Conservation (phyloP, 2,797 vertebrate genomes). For the Chelmon rostratus region DNA sequence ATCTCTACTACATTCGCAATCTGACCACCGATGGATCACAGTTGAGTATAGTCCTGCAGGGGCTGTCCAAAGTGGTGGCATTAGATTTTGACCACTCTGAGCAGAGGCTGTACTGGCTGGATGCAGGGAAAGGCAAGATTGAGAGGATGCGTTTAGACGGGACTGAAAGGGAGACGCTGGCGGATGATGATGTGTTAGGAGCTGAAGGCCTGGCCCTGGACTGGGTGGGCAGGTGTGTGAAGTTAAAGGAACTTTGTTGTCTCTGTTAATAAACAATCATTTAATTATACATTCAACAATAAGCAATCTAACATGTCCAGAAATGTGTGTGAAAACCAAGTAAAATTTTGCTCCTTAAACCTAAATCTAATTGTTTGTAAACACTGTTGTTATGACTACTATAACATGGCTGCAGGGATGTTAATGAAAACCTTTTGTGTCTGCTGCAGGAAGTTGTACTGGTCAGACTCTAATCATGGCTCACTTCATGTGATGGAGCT, state of each 20-base stretch:
- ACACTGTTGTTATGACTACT: background rate
- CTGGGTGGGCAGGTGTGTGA: slow-evolving; percentile 85
- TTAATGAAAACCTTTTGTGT: slow-evolving; percentile 11
- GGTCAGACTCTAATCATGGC: slow-evolving; percentile 71
- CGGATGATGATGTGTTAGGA: slow-evolving; percentile 54
- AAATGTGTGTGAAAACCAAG: background rate
- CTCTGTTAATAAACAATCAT: background rate
- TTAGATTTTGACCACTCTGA: slow-evolving; percentile 82
- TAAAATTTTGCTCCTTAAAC: background rate
- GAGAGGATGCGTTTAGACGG: slow-evolving; percentile 84
- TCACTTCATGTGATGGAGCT: slow-evolving; percentile 85
- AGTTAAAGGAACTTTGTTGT: background rate
- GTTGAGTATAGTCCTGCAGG: slow-evolving; percentile 79
- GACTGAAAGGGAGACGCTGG: slow-evolving; percentile 76
- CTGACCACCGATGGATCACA: slow-evolving; percentile 81
- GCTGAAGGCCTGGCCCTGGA: slow-evolving; percentile 82
- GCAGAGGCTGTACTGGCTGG: slow-evolving; percentile 83
- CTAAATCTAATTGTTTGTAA: background rate
- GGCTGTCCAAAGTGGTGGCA: slow-evolving; percentile 75
- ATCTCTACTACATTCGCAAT: slow-evolving; percentile 86
- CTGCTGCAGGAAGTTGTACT: slow-evolving; percentile 83
- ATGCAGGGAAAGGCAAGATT: slow-evolving; percentile 68
- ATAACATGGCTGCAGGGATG: background rate
- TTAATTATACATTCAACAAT: background rate
- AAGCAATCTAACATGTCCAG: no score